These are phyloP conservation scores for Octomys mimax DNA, from an alignment of 2,797 vertebrate genomes.

Conservation along the genomic window DNA sequence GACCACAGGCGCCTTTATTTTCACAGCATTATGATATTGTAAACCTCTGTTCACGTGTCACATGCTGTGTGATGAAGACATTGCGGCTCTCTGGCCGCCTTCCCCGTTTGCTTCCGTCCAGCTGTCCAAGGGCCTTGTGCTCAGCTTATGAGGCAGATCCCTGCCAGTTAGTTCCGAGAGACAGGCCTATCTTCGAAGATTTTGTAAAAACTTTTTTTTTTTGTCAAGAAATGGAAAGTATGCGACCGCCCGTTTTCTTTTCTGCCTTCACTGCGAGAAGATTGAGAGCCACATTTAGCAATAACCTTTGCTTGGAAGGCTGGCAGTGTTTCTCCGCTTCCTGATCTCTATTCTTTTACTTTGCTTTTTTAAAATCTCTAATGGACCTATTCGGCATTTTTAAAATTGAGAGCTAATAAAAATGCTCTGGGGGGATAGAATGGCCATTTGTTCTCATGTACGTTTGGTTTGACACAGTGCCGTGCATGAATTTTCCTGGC, in stretches of 20 bases:
- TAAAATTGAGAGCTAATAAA: neutral
- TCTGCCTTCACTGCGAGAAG: slow-evolving; percentile 50
- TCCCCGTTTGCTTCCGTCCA: neutral
- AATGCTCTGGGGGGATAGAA: neutral
- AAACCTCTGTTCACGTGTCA: neutral
- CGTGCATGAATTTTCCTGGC: neutral
- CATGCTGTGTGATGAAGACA: neutral
- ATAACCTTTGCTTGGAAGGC: slow-evolving; percentile 41
- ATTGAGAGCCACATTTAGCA: slow-evolving; percentile 56
- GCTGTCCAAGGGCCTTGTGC: neutral
- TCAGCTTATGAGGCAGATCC: slow-evolving; percentile 29
- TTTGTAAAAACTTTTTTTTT: slow-evolving; percentile 26
- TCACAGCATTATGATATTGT: neutral
- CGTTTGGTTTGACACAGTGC: neutral
- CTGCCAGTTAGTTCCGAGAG: slow-evolving; percentile 52
- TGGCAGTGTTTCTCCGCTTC: slow-evolving; percentile 45
- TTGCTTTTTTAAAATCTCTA: neutral
- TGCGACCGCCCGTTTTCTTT: slow-evolving; percentile 65
- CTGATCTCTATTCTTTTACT: slow-evolving; percentile 17
- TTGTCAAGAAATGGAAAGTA: slow-evolving; percentile 70
- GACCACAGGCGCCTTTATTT: slow-evolving; percentile 13
- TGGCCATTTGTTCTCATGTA: neutral
- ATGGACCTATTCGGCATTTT: slow-evolving; percentile 31
- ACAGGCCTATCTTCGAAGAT: slow-evolving; percentile 50
- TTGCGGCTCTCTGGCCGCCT: neutral